These are phyloP conservation scores for Neotoxoptera formosana DNA, from an alignment of 1,140 invertebrate species.

Conservation along the genomic window DNA sequence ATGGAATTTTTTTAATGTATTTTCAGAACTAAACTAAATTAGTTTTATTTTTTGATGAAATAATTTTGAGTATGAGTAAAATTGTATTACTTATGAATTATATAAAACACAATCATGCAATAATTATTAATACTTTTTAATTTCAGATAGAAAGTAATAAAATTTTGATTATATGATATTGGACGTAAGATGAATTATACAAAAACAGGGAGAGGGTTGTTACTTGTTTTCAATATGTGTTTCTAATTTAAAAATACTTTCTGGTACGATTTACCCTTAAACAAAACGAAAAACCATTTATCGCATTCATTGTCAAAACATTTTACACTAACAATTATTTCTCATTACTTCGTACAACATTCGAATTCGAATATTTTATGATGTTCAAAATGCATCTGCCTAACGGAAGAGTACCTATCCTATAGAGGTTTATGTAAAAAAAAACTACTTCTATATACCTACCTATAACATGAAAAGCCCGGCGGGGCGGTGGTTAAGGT, in stretches of 20 bases:
- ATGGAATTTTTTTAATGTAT: not conserved
- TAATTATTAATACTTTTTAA: not conserved
- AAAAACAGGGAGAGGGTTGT: not conserved
- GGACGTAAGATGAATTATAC: not conserved
- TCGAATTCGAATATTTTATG: conserved; percentile 48
- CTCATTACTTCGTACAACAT: conserved; percentile 49
- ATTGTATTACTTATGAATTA: not conserved
- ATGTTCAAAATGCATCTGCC: conserved; percentile 55
- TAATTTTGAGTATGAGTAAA: not conserved
- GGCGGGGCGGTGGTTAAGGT: conserved; percentile 48
- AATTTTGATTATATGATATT: not conserved
- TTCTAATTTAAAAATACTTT: not conserved
- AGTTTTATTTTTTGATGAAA: not conserved
- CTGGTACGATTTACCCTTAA: not conserved
- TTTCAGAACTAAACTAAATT: not conserved
- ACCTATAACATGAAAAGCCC: conserved; percentile 53
- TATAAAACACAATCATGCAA: not conserved
- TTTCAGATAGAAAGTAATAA: not conserved
- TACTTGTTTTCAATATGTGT: not conserved
- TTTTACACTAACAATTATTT: conserved; percentile 58
- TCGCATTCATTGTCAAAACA: conserved; percentile 56
- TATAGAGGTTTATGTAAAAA: not conserved
- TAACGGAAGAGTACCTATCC: not conserved
- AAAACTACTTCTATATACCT: not conserved
- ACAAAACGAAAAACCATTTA: conserved; percentile 53